Conservation (phyloP, 2,113 vertebrate genomes). For the Atherinomorus stipes region DNA sequence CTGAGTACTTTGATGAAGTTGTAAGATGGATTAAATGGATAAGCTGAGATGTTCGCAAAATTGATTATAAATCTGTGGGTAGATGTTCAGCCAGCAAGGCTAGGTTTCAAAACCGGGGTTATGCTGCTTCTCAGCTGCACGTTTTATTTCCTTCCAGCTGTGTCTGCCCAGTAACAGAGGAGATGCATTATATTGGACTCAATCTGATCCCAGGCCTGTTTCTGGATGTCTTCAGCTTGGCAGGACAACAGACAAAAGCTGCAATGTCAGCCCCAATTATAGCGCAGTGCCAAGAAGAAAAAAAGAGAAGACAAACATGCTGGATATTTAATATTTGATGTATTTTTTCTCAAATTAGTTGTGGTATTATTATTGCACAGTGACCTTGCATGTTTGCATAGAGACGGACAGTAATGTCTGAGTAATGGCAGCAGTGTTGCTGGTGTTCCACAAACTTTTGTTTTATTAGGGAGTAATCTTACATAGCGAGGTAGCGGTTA, state of each 20-base stretch:
- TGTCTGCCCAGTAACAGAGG: slow-evolving; percentile 37
- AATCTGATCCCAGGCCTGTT: slow-evolving; percentile 45
- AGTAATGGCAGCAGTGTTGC: not conserved
- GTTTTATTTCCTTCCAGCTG: slow-evolving; percentile 46
- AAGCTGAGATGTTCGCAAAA: slow-evolving; percentile 11
- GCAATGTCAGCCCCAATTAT: slow-evolving; percentile 46
- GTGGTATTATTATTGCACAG: slow-evolving; percentile 8
- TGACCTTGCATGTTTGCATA: not conserved
- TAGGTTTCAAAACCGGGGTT: not conserved
- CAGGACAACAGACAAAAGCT: slow-evolving; percentile 64
- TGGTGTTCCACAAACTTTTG: slow-evolving; percentile 7
- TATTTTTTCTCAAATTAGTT: slow-evolving; percentile 32
- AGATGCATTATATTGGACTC: slow-evolving; percentile 37
- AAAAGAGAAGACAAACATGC: slow-evolving; percentile 1
- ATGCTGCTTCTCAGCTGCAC: slow-evolving; percentile 2
- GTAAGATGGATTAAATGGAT: slow-evolving; percentile 1
- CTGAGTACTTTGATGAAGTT: not conserved
- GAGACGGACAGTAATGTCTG: slow-evolving; percentile 10
- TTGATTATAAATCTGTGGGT: slow-evolving; percentile 5
- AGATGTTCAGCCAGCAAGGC: slow-evolving; percentile 6
- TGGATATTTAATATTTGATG: slow-evolving; percentile 21
- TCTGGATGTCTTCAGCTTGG: slow-evolving; percentile 58
- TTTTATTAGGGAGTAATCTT: slow-evolving; percentile 14
- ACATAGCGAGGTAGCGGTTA: not conserved
- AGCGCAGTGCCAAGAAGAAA: slow-evolving; percentile 20